These are phyloP conservation scores for Cercocebus atys DNA, from an alignment of 2,113 vertebrate genomes.

Conservation along the genomic window DNA sequence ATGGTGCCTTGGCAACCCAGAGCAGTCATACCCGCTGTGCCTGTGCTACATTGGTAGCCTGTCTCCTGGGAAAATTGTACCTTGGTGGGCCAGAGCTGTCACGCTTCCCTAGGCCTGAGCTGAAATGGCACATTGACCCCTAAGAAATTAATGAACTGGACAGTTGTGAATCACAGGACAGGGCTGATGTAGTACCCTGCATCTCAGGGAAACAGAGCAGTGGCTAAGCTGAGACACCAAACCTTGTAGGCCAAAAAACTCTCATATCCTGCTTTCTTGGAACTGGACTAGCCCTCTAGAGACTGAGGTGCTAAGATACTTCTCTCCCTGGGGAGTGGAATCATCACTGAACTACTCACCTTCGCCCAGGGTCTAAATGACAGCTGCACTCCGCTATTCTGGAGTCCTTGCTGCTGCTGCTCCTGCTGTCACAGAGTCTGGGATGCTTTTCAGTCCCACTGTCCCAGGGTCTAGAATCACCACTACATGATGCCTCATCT, in stretches of 20 bases:
- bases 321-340: not conserved
- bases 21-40: not conserved
- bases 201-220: not conserved
- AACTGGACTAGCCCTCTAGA: not conserved
- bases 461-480: not conserved
- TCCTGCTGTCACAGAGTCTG: not conserved
- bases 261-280: not conserved
- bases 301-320: not conserved
- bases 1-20: not conserved
- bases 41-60: not conserved
- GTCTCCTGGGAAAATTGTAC: not conserved
- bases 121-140: not conserved
- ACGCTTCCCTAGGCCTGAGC: not conserved
- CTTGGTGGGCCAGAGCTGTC: not conserved
- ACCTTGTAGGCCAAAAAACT: not conserved
- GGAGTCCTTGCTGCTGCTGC: not conserved
- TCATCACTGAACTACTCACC: not conserved
- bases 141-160: not conserved
- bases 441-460: not conserved
- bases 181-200: not conserved
- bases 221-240: not conserved
- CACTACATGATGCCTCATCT: not conserved
- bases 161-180: not conserved
- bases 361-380: not conserved
- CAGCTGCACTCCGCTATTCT: not conserved